Evolutionary conservation across 1,140 invertebrate species (phyloP).

Genomic region (Coptotermes formosanus): DNA sequence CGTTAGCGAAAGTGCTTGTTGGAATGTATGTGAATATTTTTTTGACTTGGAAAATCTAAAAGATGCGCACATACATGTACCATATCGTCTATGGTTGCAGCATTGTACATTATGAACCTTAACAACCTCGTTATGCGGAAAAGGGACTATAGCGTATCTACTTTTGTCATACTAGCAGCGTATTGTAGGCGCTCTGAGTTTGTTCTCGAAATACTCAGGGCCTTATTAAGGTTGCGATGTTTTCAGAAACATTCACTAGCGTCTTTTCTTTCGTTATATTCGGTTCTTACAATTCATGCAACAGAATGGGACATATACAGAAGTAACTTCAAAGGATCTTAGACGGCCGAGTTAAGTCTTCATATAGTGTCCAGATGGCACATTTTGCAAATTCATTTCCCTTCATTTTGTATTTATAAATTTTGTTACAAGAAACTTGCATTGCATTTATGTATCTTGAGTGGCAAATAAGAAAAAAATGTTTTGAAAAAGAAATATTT

Average conservation of each 20-base stretch:
- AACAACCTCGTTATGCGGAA: neutral
- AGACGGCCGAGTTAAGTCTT: neutral
- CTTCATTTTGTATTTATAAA: neutral
- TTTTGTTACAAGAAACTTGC: too few species aligned
- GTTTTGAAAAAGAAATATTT: too few species aligned
- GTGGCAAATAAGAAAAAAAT: too few species aligned
- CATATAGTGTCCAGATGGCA: neutral
- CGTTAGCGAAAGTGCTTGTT: neutral
- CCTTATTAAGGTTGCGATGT: neutral
- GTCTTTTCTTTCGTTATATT: neutral
- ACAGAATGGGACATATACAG: neutral
- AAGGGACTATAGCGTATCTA: neutral
- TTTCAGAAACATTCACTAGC: neutral
- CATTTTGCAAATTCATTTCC: neutral
- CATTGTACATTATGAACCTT: neutral
- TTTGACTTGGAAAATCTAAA: neutral
- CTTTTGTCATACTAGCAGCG: neutral
- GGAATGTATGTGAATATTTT: neutral
- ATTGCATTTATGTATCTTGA: too few species aligned
- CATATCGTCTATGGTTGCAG: conserved; percentile 8
- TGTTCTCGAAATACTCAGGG: conserved; percentile 2
- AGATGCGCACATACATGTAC: neutral
- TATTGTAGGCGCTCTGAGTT: neutral
- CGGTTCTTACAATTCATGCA: neutral
- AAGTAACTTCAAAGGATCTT: neutral